Evolutionary conservation across 2,113 vertebrate species (phyloP).

Genomic region (Rallus limicola): DNA sequence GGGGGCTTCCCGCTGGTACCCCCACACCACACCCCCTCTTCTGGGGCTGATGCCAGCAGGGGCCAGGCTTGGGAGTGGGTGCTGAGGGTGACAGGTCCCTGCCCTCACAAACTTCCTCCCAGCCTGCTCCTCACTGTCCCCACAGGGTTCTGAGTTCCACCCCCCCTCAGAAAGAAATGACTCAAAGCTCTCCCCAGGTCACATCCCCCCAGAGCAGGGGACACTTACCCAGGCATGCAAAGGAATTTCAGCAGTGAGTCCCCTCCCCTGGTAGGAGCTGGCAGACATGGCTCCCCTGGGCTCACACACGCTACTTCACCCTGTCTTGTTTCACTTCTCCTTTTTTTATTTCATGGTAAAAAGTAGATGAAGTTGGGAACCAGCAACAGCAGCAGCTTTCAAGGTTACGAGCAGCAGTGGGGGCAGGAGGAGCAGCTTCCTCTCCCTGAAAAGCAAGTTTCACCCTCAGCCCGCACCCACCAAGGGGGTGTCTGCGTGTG

Average conservation of each 20-base stretch:
- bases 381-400: neutral
- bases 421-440: neutral
- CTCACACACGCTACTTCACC: accelerated
- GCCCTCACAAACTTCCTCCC: neutral
- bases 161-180: neutral
- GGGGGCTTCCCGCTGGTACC: neutral
- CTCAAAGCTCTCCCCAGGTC: neutral
- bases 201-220: accelerated
- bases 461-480: accelerated
- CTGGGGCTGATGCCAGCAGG: neutral
- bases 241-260: neutral
- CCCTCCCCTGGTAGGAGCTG: neutral
- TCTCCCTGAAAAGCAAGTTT: neutral
- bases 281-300: neutral
- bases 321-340: constrained; percentile 17
- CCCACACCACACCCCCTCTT: neutral
- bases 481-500: no score
- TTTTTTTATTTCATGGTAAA: neutral
- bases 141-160: neutral
- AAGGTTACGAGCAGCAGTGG: neutral
- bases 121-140: accelerated
- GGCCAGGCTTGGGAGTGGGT: neutral
- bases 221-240: neutral
- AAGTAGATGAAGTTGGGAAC: neutral
- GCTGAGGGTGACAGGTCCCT: accelerated